Evolutionary conservation across 2,113 vertebrate species (phyloP).

Genomic region (Pluvianellus socialis): DNA sequence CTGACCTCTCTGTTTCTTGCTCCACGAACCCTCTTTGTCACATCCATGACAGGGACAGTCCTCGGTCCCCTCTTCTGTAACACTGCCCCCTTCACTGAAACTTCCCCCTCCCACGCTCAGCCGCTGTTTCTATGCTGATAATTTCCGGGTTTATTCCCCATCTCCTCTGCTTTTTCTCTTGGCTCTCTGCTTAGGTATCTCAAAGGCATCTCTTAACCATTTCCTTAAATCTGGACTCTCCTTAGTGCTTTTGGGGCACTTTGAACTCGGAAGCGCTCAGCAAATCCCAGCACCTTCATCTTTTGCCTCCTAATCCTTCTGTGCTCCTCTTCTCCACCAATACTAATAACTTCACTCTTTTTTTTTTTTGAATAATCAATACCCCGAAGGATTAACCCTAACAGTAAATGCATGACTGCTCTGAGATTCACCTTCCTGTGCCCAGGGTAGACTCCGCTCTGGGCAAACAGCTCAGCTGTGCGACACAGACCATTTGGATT

Average conservation of each 20-base stretch:
- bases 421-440: not conserved
- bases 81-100: not conserved
- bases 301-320: not conserved
- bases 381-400: not conserved
- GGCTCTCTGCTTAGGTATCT: not conserved
- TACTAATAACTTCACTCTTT: not conserved
- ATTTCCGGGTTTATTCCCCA: not conserved
- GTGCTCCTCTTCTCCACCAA: not conserved
- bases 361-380: not conserved
- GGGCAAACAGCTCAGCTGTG: not conserved
- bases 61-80: not conserved
- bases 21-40: not conserved
- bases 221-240: not conserved
- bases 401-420: not conserved
- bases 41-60: accelerated
- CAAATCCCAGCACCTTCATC: not conserved
- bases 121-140: not conserved
- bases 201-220: not conserved
- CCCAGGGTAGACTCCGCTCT: not conserved
- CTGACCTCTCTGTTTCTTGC: not conserved
- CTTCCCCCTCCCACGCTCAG: not conserved
- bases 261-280: not conserved
- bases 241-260: not conserved
- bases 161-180: not conserved
- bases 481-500: not conserved